Percentiles rank a stretch among this genome's conserved stretches.
phyloP scores from a whole-genome alignment of 1,140 invertebrate species.

The Choristoneura fumiferana region DNA sequence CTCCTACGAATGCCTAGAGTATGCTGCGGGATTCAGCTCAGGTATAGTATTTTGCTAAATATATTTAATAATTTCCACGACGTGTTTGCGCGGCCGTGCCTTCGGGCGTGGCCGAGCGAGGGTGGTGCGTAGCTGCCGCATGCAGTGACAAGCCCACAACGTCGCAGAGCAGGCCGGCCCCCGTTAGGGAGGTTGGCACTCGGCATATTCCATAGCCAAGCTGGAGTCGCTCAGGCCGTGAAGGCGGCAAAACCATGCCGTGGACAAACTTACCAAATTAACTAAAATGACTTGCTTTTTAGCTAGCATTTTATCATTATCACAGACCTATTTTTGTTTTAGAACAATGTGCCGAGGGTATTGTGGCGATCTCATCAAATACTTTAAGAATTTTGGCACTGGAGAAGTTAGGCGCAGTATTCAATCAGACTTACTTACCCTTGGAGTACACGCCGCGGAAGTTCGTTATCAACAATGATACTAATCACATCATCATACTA shows the following conservation, averaged over 20 bases:
- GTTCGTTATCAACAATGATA: constrained; percentile 95
- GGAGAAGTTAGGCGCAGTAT: constrained; percentile 98
- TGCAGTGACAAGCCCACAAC: constrained; percentile 69
- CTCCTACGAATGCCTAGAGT: constrained; percentile 97
- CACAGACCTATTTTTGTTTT: constrained; percentile 38
- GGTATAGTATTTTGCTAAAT: constrained; percentile 39
- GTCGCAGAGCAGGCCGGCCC: constrained; percentile 60
- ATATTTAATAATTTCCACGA: constrained; percentile 30
- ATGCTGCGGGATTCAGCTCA: constrained; percentile 98
- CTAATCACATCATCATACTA: constrained; percentile 94
- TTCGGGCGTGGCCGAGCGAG: constrained; percentile 47
- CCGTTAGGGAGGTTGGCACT: constrained; percentile 59
- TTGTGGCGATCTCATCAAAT: constrained; percentile 99
- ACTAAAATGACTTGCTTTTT: too few species aligned
- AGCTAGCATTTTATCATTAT: too few species aligned
- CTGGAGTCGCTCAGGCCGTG: constrained; percentile 68
- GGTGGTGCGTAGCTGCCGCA: constrained; percentile 64
- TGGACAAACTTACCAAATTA: constrained; percentile 50
- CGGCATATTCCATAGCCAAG: constrained; percentile 76
- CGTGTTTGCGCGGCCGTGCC: constrained; percentile 53
- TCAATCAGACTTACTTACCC: constrained; percentile 96
- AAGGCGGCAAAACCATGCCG: constrained; percentile 76
- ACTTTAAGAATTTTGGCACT: constrained; percentile 98
- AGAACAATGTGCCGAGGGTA: constrained; percentile 99
- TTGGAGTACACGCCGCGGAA: constrained; percentile 97